Base-by-base conservation (phyloP, 2,113 vertebrate genomes). In the Excalfactoria chinensis region DNA sequence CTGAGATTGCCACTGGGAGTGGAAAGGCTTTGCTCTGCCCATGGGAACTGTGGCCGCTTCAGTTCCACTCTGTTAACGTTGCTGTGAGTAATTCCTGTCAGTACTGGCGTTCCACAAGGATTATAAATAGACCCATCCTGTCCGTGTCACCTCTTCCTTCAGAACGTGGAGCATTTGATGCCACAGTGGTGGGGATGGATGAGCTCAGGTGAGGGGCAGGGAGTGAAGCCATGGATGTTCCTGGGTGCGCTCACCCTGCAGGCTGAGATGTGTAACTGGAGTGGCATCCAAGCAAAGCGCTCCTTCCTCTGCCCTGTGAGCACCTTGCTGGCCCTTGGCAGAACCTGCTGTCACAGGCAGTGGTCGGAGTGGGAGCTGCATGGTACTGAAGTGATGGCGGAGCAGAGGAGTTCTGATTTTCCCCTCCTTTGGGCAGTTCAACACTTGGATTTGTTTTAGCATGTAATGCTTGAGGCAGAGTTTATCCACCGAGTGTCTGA, bases 201-300 rank as follows among this genome's bases (percentile, higher is more conserved):
- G 5, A 26, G 60, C 35, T 25, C 16, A 12, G 0, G 34, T 0
- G 1, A 30, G 44, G 35, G 84, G 6, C 4, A 16, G 15, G 5
- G 34, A 73, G 5, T 11, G 53, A 22, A 41, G 34, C 30, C 32
- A 18, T 44, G 51, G 44, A 4, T 62, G 8, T 43, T 73, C 41
- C 60, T 1, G 6, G 5, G 4, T 63, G 62, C 78, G 46, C 23
- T 73, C 6, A 2, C 51, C 55, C 32, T 69, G 49, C n/a, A 64
- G 16, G 32, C 3, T 2, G n/a, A 51, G 53, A 3, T 12, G 0
- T 21, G 34, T 22, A 46, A 56, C 32, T 10, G 43, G 30, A 87
- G 40, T 37, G 11, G 6, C 25, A 3, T 5, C 18, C 18, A 35
- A 41, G 6, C 11, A 7, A n/a, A 35, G 4, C 5, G 32, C 25